A percentile compares a stretch with the other conserved stretches of the same genome.
phyloP scores from a whole-genome alignment of 2,797 vertebrate species.

The Lindbergichthys nudifrons region DNA sequence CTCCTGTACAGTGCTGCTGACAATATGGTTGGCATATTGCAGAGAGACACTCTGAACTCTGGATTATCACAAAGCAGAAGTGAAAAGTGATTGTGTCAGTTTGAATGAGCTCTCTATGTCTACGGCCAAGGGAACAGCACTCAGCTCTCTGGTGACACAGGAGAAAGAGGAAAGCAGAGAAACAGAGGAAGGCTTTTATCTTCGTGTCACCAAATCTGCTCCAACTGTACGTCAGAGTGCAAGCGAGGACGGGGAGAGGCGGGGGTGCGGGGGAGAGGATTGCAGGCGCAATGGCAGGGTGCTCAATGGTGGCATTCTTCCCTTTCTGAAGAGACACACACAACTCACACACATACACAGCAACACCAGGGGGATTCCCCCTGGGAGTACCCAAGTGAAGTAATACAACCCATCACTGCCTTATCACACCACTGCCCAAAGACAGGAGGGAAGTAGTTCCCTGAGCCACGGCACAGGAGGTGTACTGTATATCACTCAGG shows the following conservation, averaged over 20 bases:
- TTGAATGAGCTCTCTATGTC: constrained; percentile 84
- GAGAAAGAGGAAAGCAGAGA: constrained; percentile 78
- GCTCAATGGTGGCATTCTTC: constrained; percentile 84
- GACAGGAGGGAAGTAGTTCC: constrained; percentile 74
- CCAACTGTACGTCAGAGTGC: constrained; percentile 84
- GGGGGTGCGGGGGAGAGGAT: constrained; percentile 65
- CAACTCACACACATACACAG: constrained; percentile 38
- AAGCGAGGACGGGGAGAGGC: constrained; percentile 70
- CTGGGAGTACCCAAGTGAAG: constrained; percentile 72
- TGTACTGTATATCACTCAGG: constrained; percentile 59
- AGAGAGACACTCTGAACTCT: constrained; percentile 67
- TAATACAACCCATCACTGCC: constrained; percentile 79
- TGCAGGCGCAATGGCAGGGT: constrained; percentile 71
- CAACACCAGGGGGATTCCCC: constrained; percentile 78
- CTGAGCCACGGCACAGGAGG: constrained; percentile 60
- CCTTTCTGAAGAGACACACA: constrained; percentile 63
- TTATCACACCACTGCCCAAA: constrained; percentile 83
- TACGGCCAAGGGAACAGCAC: constrained; percentile 74
- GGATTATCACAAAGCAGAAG: constrained; percentile 76
- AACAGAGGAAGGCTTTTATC: constrained; percentile 87
- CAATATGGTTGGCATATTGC: constrained; percentile 65
- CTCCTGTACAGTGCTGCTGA: constrained; percentile 39
- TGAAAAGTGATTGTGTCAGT: constrained; percentile 82
- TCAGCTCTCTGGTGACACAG: constrained; percentile 81
- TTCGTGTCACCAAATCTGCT: constrained; percentile 85